Percentiles rank a stretch among this genome's conserved stretches.
phyloP scores from a whole-genome alignment of 2,888 invertebrate genomes.

The Rhopalosiphum nymphaeae region DNA sequence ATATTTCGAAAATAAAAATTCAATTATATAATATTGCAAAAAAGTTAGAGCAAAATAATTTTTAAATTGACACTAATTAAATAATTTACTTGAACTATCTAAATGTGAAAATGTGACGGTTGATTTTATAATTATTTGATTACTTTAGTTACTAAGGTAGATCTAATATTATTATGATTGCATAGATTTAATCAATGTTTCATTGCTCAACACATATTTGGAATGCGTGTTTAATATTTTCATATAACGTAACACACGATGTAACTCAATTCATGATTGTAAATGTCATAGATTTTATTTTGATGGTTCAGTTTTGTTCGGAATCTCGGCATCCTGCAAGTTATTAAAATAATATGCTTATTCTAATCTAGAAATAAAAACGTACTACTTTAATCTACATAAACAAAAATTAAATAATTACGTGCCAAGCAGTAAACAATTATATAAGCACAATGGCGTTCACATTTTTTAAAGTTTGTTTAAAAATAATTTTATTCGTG shows the following conservation, averaged over 20 bases:
- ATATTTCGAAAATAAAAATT: no score
- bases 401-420: background rate
- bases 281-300: background rate
- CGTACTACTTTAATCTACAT: background rate
- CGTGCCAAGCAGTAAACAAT: background rate
- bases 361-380: background rate
- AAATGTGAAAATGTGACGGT: no score
- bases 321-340: background rate
- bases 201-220: background rate
- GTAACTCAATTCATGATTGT: background rate
- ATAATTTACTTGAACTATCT: background rate
- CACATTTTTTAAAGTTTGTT: background rate
- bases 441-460: background rate
- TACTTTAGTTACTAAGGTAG: background rate
- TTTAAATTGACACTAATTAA: background rate
- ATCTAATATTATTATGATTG: background rate
- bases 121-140: background rate
- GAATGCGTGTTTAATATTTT: background rate
- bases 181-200: background rate
- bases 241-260: no score
- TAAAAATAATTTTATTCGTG: constrained; percentile 1
- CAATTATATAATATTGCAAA: background rate
- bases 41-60: background rate
- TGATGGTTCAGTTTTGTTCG: background rate
- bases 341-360: background rate